Conservation (phyloP, 1,140 invertebrate species). For the Mercenaria mercenaria region DNA sequence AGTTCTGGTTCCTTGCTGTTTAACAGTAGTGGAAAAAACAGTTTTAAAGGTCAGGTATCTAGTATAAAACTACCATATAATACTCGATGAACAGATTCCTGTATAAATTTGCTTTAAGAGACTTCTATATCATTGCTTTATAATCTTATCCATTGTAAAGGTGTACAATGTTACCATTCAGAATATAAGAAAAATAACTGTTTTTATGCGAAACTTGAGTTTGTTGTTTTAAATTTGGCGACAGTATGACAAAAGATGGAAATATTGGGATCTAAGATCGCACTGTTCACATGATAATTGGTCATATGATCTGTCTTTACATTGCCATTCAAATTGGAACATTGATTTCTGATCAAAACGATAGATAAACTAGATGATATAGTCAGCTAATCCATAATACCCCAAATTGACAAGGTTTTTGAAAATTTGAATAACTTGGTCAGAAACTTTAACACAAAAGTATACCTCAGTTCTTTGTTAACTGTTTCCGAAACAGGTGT, state of each 20-base stretch:
- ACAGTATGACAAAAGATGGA: slow-evolving; percentile 15
- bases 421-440: neutral
- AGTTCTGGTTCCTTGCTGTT: too few species aligned
- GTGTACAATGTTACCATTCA: too few species aligned
- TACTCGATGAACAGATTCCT: too few species aligned
- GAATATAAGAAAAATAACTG: too few species aligned
- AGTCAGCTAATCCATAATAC: neutral
- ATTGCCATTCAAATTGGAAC: slow-evolving; percentile 20
- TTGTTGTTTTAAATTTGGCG: neutral
- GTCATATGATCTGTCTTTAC: neutral
- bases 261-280: neutral
- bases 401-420: slow-evolving; percentile 15
- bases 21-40: too few species aligned
- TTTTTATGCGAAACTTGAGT: neutral
- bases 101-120: too few species aligned
- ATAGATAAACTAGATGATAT: slow-evolving; percentile 26
- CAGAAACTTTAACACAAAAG: neutral
- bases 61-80: too few species aligned
- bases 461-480: neutral
- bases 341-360: slow-evolving; percentile 33
- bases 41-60: too few species aligned
- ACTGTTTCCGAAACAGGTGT: neutral
- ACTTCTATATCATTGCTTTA: too few species aligned
- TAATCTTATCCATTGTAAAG: too few species aligned
- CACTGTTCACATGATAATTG: neutral